These are phyloP conservation scores for Clarias fuscus DNA, from an alignment of 2,797 vertebrate species.

Conservation along the genomic window DNA sequence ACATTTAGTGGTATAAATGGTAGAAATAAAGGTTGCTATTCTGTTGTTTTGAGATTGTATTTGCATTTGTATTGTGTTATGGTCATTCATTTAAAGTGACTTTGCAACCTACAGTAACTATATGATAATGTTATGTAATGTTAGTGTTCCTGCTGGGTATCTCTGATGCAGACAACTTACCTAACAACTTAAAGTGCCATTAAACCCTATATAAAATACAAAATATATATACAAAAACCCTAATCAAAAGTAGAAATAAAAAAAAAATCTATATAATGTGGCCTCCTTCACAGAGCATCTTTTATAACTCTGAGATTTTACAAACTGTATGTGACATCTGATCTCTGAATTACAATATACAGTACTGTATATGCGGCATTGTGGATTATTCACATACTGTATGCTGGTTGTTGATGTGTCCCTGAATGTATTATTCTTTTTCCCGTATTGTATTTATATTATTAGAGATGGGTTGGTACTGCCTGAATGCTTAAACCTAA, in stretches of 20 bases:
- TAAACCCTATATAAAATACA: background rate
- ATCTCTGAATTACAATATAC: background rate
- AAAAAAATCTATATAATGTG: background rate
- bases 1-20: too few relatives aligned
- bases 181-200: background rate
- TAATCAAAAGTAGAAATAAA: background rate
- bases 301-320: background rate
- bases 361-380: background rate
- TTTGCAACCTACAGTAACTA: too few relatives aligned
- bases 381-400: background rate
- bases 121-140: background rate
- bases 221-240: too few relatives aligned
- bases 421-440: background rate
- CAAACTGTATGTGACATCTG: background rate
- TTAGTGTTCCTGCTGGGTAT: too few relatives aligned
- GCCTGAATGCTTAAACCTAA: background rate
- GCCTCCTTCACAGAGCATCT: background rate
- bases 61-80: too few relatives aligned
- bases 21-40: too few relatives aligned
- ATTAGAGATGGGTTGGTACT: background rate
- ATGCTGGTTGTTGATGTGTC: background rate
- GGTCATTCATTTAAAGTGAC: too few relatives aligned
- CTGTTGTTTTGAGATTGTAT: too few relatives aligned
- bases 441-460: background rate
- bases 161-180: too few relatives aligned